These are phyloP conservation scores for Drosophila dives DNA, from an alignment of 2,888 invertebrate genomes.

Conservation along the genomic window DNA sequence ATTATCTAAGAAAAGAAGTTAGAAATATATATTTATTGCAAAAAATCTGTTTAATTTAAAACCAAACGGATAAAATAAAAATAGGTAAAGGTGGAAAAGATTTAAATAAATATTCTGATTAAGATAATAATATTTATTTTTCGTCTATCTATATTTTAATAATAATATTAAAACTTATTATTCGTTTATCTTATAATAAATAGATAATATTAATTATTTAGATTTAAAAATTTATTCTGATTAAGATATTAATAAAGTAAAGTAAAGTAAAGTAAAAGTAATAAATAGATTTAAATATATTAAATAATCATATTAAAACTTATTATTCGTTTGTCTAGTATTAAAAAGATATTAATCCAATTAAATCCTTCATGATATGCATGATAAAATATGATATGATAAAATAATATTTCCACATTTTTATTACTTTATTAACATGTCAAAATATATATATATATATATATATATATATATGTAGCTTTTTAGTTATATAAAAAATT, in stretches of 20 bases:
- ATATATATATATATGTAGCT: neutral
- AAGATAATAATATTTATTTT: neutral
- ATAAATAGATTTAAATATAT: neutral
- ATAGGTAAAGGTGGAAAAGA: neutral
- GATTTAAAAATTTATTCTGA: neutral
- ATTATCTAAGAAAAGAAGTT: neutral
- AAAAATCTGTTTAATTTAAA: neutral
- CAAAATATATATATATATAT: neutral
- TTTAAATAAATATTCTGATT: neutral
- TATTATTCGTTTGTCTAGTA: neutral
- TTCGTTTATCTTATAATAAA: neutral
- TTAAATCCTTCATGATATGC: too few relatives aligned
- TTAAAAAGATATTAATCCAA: neutral
- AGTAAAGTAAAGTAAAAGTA: too few relatives aligned
- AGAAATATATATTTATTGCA: neutral
- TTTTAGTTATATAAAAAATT: neutral
- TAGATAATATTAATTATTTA: neutral
- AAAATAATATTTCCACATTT: neutral
- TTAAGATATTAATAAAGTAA: neutral
- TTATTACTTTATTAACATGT: neutral
- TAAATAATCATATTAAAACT: neutral
- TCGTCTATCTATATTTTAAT: neutral
- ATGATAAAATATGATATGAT: too few relatives aligned
- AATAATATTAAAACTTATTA: neutral
- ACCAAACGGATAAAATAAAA: neutral